Evolutionary conservation across 2,888 invertebrate genomes (phyloP), one percentile per base, ranked within the genome.

Genomic region (Leptinotarsa peninsularis): DNA sequence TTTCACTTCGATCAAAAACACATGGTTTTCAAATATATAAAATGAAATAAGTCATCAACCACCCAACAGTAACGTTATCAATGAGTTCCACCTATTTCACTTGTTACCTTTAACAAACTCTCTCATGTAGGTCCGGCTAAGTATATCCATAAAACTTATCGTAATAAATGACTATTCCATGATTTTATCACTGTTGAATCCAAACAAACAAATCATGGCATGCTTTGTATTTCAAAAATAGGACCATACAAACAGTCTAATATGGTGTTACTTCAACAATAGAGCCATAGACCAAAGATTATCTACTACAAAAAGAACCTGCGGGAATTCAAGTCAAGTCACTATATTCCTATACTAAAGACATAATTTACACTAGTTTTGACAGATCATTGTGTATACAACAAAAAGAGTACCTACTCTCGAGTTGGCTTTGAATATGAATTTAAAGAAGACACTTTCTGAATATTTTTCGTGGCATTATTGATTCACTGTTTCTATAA

Each of bases 181-280:
- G 63, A 63, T n/a, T 17, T 33, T 63, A 63, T 63, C 63, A 33
- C 17, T 63, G 21, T 43, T 18, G 0, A 27, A n/a, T 43, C 43
- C 63, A 33, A 63, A 33, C 33, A 43, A 43, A 63, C 33, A 63
- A 63, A 63, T 63, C 63, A 63, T 33, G 27, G 63, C 14, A 7
- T 10, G 63, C 63, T 33, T 63, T 63, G 63, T 63, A 33, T 33
- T 33, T 1, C 3, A 18, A 43, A 63, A 33, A 63, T 63, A 63
- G 33, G 63, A 43, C 5, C 43, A 33, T 63, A 63, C 63, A 27
- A 33, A 63, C 63, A 43, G 33, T 14, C 63, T 63, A 63, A 63
- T 63, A 63, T 63, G 63, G 63, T 63, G 63, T 63, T 63, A 63
- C 63, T 43, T 63, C 63, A 33, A 63, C 63, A 63, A 63, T 33